These are phyloP conservation scores for Amorpha juglandis DNA, from an alignment of 2,888 invertebrate species.

Conservation along the genomic window DNA sequence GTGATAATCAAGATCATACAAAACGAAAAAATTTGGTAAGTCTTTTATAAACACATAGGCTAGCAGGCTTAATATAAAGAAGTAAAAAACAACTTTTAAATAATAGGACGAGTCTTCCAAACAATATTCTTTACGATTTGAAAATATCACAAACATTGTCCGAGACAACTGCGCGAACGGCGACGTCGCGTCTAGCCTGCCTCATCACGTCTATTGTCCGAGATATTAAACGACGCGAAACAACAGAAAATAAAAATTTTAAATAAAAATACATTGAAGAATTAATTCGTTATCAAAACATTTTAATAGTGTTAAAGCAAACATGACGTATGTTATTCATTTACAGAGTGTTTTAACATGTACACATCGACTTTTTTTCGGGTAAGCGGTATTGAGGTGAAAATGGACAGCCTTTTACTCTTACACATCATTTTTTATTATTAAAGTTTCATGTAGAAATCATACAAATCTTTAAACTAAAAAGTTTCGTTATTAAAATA, in stretches of 20 bases:
- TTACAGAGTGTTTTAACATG: neutral
- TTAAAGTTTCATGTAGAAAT: no score
- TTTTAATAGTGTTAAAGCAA: neutral
- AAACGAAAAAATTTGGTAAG: no score
- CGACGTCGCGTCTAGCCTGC: constrained; percentile 12
- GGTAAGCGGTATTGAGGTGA: neutral
- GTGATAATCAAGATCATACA: no score
- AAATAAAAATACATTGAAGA: neutral
- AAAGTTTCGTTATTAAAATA: no score
- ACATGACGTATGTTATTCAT: neutral
- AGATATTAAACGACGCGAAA: neutral
- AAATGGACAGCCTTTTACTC: no score
- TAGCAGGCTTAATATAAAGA: no score
- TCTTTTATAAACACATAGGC: no score
- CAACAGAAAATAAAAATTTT: neutral
- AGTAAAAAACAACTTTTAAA: no score
- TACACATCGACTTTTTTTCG: no score
- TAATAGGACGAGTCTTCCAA: neutral
- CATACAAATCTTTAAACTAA: no score
- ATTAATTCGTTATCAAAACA: neutral
- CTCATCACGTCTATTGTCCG: neutral
- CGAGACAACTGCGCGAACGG: neutral
- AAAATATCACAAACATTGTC: neutral
- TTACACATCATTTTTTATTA: no score
- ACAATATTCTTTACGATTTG: neutral